phyloP scores from a whole-genome alignment of 2,888 invertebrate genomes.

The Allygus modestus region DNA sequence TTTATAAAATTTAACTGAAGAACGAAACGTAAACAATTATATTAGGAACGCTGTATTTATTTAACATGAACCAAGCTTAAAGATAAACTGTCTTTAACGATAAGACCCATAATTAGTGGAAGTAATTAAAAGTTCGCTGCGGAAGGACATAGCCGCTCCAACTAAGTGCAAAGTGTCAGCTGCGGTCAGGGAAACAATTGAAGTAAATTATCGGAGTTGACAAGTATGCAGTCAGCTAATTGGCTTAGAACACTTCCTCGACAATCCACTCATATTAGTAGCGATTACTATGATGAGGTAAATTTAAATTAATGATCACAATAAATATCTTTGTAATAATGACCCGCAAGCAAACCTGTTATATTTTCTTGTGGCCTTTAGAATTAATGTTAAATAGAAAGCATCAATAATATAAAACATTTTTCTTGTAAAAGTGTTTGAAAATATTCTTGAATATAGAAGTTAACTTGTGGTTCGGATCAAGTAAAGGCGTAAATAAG shows the following conservation, averaged over 20 bases:
- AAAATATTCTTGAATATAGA: no score
- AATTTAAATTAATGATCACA: no score
- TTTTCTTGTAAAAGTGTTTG: no score
- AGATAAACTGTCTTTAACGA: conserved; percentile 10
- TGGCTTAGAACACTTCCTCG: not conserved
- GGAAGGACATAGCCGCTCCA: conserved; percentile 4
- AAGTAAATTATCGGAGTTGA: conserved; percentile 40
- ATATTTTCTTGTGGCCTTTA: no score
- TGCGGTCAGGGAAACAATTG: conserved; percentile 32
- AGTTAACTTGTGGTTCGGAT: no score
- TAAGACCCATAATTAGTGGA: conserved; percentile 19
- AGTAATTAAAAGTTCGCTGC: conserved; percentile 23
- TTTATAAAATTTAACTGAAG: not conserved
- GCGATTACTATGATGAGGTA: not conserved
- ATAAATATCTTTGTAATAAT: no score
- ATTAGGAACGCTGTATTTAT: no score
- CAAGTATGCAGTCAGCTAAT: conserved; percentile 34
- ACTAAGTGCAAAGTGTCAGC: conserved; percentile 39
- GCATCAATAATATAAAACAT: no score
- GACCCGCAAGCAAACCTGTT: no score
- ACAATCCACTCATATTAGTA: not conserved
- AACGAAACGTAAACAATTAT: no score
- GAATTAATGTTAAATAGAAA: no score
- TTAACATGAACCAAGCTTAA: not conserved
- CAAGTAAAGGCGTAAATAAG: no score